These are phyloP conservation scores for Brachynemurus nebulosus DNA, from an alignment of 2,888 invertebrate species.

Conservation along the genomic window DNA sequence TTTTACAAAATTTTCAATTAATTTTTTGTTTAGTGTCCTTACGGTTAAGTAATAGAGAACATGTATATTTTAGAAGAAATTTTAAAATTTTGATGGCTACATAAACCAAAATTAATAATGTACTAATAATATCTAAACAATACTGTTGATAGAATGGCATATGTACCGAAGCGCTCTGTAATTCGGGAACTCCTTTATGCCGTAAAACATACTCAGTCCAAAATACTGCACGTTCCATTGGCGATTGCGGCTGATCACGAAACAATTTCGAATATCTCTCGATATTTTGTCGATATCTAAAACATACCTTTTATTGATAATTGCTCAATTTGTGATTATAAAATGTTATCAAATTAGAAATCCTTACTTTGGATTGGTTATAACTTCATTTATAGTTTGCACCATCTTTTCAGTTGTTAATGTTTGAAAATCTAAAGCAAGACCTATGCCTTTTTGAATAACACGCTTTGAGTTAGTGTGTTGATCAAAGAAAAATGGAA, in stretches of 20 bases:
- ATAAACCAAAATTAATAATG: too few relatives aligned
- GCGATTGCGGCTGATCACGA: constrained; percentile 16
- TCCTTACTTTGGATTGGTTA: constrained; percentile 20
- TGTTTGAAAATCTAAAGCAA: constrained; percentile 16
- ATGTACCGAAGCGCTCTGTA: constrained; percentile 13
- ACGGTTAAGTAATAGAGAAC: too few relatives aligned
- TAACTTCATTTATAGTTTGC: constrained; percentile 18
- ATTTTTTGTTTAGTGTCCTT: too few relatives aligned
- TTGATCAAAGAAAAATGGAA: constrained; percentile 27
- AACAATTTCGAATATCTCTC: constrained; percentile 15
- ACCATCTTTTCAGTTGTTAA: constrained; percentile 18
- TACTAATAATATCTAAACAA: constrained; percentile 15
- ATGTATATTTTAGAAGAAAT: too few relatives aligned
- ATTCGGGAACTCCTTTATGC: constrained; percentile 15
- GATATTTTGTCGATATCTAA: constrained; percentile 19
- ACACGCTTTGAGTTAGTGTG: constrained; percentile 22
- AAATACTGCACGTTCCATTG: constrained; percentile 17
- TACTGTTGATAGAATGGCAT: constrained; percentile 13
- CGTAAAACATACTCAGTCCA: constrained; percentile 19
- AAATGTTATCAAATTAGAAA: too few relatives aligned
- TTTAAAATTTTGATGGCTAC: too few relatives aligned
- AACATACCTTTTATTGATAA: too few relatives aligned
- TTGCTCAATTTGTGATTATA: too few relatives aligned
- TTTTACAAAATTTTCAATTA: too few relatives aligned
- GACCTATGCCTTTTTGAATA: constrained; percentile 19